phyloP scores from a whole-genome alignment of 2,888 invertebrate species.

The Drosophila falleni region DNA sequence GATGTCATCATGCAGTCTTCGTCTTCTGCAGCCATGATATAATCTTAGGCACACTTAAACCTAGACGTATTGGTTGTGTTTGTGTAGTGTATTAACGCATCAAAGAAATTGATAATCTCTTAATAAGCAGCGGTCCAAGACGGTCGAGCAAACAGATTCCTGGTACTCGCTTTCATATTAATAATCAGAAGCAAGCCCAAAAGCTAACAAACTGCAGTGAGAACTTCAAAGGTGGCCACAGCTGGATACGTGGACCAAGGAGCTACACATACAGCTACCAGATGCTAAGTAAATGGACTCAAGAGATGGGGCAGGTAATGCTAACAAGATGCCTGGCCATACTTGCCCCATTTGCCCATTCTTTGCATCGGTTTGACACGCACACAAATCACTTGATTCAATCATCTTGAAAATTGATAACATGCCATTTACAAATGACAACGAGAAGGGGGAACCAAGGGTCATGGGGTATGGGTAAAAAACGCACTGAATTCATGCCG shows the following conservation, averaged over 20 bases:
- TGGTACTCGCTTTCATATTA: slow-evolving; percentile 28
- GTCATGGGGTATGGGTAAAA: slow-evolving; percentile 15
- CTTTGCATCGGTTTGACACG: slow-evolving; percentile 62
- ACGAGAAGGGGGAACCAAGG: slow-evolving; percentile 41
- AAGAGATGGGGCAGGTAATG: not conserved
- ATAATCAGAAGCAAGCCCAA: slow-evolving; percentile 59
- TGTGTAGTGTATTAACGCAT: slow-evolving; percentile 65
- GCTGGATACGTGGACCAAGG: slow-evolving; percentile 55
- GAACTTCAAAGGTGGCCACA: slow-evolving; percentile 63
- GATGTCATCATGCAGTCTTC: not conserved
- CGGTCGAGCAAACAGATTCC: slow-evolving; percentile 46
- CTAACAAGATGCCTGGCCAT: slow-evolving; percentile 35
- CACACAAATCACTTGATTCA: slow-evolving; percentile 84
- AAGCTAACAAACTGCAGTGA: slow-evolving; percentile 63
- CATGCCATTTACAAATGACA: slow-evolving; percentile 85
- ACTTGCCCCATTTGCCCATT: slow-evolving; percentile 2
- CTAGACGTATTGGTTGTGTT: slow-evolving; percentile 28
- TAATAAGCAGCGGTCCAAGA: slow-evolving; percentile 69
- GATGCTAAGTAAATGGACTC: slow-evolving; percentile 17
- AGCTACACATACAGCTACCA: slow-evolving; percentile 19
- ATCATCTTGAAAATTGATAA: slow-evolving; percentile 85
- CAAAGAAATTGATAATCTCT: slow-evolving; percentile 79
- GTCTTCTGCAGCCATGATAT: not conserved
- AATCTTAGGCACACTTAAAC: slow-evolving; percentile 1
- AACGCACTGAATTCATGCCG: slow-evolving; percentile 47